Conservation (phyloP, 2,113 vertebrate species). For the Callopanchax toddi region DNA sequence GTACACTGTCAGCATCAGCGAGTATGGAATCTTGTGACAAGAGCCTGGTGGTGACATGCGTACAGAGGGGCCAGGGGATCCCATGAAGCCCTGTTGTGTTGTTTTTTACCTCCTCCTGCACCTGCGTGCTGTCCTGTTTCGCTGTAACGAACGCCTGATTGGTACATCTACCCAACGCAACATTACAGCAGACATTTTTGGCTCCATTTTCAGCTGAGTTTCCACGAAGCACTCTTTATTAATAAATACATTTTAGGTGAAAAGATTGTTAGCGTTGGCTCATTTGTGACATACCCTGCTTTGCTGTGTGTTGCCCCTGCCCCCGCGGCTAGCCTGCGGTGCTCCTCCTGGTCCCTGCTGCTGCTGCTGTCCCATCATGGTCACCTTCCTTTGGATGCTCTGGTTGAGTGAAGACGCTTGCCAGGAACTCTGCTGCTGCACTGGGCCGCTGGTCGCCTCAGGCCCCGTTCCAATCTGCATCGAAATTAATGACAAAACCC, state of each 20-base stretch:
- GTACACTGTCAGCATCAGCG: conserved; percentile 67
- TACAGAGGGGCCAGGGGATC: conserved; percentile 73
- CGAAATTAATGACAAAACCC: conserved; percentile 21
- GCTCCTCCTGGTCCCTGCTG: conserved; percentile 61
- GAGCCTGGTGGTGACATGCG: conserved; percentile 71
- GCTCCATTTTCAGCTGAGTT: conserved; percentile 50
- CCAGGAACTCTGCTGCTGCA: conserved; percentile 80
- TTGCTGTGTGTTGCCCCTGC: conserved; percentile 80
- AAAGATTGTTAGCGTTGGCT: conserved; percentile 11
- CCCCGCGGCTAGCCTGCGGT: conserved; percentile 83
- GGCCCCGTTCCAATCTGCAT: conserved; percentile 85
- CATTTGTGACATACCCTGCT: conserved; percentile 72
- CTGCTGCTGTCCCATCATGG: conserved; percentile 80
- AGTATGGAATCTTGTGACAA: conserved; percentile 64
- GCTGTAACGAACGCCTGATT: conserved; percentile 61
- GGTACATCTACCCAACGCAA: conserved; percentile 56
- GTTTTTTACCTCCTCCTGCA: conserved; percentile 67
- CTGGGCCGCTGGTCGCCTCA: conserved; percentile 73
- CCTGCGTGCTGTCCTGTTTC: conserved; percentile 71
- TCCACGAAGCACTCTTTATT: conserved; percentile 19
- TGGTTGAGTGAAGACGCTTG: conserved; percentile 79
- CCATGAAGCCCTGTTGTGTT: conserved; percentile 67
- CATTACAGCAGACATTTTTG: conserved; percentile 84
- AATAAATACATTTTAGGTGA: conserved; percentile 31
- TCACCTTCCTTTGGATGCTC: conserved; percentile 88